A percentile compares a stretch with the other conserved stretches of the same genome.
These are phyloP conservation scores for Macroramphosus scolopax DNA, from an alignment of 2,797 vertebrate species.

Conservation along the genomic window DNA sequence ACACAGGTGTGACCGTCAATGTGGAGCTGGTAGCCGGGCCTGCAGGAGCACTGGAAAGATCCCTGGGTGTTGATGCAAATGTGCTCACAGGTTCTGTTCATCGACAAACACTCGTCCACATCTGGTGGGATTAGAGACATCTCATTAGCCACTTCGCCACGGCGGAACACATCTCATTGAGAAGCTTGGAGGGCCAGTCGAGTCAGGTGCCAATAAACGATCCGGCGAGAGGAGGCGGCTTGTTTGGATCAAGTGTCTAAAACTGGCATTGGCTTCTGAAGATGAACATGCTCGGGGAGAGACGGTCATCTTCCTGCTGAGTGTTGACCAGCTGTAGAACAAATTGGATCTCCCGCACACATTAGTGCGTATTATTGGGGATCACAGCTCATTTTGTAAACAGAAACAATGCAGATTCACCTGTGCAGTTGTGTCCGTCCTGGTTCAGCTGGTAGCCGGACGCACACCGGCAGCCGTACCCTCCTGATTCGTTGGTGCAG, in stretches of 20 bases:
- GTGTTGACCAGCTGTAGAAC: not conserved
- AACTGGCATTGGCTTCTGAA: not conserved
- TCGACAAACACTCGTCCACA: constrained; percentile 74
- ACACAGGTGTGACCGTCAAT: constrained; percentile 80
- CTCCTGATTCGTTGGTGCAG: constrained; percentile 74
- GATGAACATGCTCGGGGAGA: not conserved
- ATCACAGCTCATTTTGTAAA: no score
- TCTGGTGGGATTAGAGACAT: constrained; percentile 62
- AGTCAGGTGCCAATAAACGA: constrained; percentile 6
- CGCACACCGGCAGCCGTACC: constrained; percentile 72
- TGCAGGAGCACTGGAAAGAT: constrained; percentile 79
- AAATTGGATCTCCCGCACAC: no score
- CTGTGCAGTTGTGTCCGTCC: constrained; percentile 77
- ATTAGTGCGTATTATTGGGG: not conserved
- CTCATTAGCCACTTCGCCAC: constrained; percentile 5
- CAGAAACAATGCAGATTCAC: no score
- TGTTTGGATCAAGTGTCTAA: constrained; percentile 1
- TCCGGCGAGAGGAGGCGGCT: no score
- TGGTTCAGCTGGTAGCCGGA: constrained; percentile 69
- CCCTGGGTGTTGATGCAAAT: constrained; percentile 78
- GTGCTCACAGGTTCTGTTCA: constrained; percentile 73
- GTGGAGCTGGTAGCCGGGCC: constrained; percentile 79
- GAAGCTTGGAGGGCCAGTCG: not conserved
- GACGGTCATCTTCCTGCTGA: constrained; percentile 1
- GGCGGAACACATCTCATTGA: constrained; percentile 2